Evolutionary conservation across 1,140 invertebrate species (phyloP).

Genomic region (Linepithema humile): DNA sequence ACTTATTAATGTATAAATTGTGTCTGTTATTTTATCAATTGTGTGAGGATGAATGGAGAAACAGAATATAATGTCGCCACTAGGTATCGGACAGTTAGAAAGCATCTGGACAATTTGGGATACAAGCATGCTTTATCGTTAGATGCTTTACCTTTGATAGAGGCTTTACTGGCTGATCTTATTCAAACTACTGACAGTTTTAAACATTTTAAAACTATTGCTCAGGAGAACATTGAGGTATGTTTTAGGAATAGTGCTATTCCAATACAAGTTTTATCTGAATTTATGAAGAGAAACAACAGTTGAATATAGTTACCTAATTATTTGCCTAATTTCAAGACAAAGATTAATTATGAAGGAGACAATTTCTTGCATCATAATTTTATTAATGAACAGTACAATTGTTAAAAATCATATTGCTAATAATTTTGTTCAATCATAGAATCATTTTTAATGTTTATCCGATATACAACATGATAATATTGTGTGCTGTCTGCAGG

Average conservation of each 20-base stretch:
- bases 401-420: neutral
- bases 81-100: slow-evolving; percentile 85
- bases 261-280: neutral
- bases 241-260: slow-evolving; percentile 14
- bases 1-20: slow-evolving; percentile 14
- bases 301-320: neutral
- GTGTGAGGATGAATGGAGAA: slow-evolving; percentile 68
- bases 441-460: neutral
- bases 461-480: neutral
- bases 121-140: slow-evolving; percentile 89
- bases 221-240: slow-evolving; percentile 87
- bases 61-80: slow-evolving; percentile 77
- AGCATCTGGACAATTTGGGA: slow-evolving; percentile 89
- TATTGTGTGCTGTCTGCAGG: slow-evolving; percentile 73
- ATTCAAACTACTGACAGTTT: slow-evolving; percentile 91
- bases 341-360: neutral
- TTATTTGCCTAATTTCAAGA: slow-evolving; percentile 17
- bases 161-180: slow-evolving; percentile 90
- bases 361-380: neutral
- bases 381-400: neutral
- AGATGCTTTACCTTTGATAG: slow-evolving; percentile 90
- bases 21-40: neutral
- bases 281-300: neutral
- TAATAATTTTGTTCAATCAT: neutral
- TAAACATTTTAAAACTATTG: slow-evolving; percentile 90